Evolutionary conservation across 1,140 invertebrate species (phyloP).

Genomic region (Lordiphosa stackelbergi): DNA sequence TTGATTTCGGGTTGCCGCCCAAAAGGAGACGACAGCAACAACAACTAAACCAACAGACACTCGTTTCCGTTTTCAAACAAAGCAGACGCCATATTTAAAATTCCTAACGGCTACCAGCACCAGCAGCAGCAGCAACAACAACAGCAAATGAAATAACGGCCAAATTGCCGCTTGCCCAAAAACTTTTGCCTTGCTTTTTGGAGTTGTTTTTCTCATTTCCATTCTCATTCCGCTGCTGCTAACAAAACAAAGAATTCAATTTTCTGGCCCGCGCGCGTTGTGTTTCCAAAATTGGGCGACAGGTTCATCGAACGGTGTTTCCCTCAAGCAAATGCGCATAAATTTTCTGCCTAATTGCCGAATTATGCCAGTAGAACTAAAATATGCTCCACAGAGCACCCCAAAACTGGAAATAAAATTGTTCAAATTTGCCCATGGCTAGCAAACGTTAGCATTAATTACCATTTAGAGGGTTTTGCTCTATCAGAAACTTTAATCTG

Average conservation of each 20-base stretch:
- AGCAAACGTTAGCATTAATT: no score
- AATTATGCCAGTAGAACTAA: slow-evolving; percentile 42
- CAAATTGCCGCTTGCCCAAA: slow-evolving; percentile 55
- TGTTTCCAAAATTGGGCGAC: slow-evolving; percentile 26
- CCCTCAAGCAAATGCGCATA: slow-evolving; percentile 34
- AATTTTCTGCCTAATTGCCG: slow-evolving; percentile 56
- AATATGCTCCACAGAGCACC: neutral
- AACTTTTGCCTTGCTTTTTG: slow-evolving; percentile 57
- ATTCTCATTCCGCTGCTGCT: slow-evolving; percentile 3
- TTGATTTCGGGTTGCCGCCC: slow-evolving; percentile 56
- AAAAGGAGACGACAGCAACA: slow-evolving; percentile 41
- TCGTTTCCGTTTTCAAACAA: slow-evolving; percentile 75
- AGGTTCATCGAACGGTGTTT: slow-evolving; percentile 50
- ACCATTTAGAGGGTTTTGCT: no score
- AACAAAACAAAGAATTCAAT: slow-evolving; percentile 50
- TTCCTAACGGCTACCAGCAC: slow-evolving; percentile 55
- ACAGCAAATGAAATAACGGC: slow-evolving; percentile 59
- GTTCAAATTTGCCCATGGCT: neutral
- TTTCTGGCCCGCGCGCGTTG: slow-evolving; percentile 40
- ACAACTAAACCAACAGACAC: slow-evolving; percentile 71
- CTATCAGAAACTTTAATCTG: no score
- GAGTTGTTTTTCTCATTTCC: slow-evolving; percentile 22
- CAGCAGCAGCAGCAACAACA: slow-evolving; percentile 24
- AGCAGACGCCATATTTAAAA: slow-evolving; percentile 75
- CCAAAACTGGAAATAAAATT: slow-evolving; percentile 4